Evolutionary conservation across 2,113 vertebrate species (phyloP).

Genomic region (Oxyura jamaicensis): DNA sequence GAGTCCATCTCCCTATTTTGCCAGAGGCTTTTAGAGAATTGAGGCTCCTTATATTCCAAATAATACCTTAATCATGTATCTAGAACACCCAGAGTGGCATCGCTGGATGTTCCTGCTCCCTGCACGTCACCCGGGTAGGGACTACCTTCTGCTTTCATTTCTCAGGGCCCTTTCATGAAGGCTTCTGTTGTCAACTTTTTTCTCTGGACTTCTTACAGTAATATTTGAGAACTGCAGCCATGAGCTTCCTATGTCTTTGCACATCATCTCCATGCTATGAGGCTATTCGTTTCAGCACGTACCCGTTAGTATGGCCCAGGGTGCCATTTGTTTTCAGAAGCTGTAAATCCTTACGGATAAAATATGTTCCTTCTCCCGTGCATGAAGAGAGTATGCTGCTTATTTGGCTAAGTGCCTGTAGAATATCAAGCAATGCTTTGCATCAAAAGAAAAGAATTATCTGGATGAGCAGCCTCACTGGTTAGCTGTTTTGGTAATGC

Average conservation of each 20-base stretch:
- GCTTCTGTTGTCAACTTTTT: not conserved
- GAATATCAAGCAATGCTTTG: not conserved
- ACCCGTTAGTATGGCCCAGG: not conserved
- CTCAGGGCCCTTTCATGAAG: not conserved
- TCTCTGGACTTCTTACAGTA: not conserved
- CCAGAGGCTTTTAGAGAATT: not conserved
- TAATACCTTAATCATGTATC: not conserved
- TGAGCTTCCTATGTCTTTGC: not conserved
- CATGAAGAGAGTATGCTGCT: not conserved
- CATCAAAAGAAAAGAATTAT: not conserved
- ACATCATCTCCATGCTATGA: accelerated
- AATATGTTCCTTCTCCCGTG: not conserved
- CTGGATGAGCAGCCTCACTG: not conserved
- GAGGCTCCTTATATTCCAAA: not conserved
- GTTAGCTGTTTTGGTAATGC: not conserved
- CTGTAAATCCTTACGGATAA: not conserved
- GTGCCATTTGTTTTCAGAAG: not conserved
- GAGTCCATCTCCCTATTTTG: not conserved
- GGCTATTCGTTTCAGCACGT: not conserved
- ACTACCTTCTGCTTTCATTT: not conserved
- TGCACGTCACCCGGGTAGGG: not conserved
- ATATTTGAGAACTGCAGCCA: not conserved
- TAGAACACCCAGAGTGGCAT: not conserved
- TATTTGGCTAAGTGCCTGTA: not conserved
- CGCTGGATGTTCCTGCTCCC: not conserved